phyloP scores from a whole-genome alignment of 1,140 invertebrate species.

The Hycleus cichorii region DNA sequence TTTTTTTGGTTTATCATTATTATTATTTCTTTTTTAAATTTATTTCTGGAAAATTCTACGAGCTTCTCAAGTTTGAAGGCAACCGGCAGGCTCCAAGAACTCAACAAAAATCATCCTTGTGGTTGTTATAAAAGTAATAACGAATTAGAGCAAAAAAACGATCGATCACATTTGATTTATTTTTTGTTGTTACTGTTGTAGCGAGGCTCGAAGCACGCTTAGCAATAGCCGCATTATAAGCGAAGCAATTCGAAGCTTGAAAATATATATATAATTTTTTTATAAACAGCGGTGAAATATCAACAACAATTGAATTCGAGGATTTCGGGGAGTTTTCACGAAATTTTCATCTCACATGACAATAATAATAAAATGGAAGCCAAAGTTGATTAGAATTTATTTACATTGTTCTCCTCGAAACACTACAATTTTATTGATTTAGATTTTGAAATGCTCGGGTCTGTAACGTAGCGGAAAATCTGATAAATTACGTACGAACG shows the following conservation, averaged over 20 bases:
- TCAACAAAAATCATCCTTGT: not conserved
- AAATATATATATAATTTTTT: too few relatives aligned
- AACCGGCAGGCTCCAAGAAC: too few relatives aligned
- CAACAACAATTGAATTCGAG: constrained; percentile 29
- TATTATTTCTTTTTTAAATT: too few relatives aligned
- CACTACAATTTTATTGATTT: too few relatives aligned
- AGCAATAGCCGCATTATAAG: constrained; percentile 29
- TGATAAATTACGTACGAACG: too few relatives aligned
- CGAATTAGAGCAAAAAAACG: constrained; percentile 14
- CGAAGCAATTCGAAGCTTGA: constrained; percentile 14
- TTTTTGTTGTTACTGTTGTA: not conserved
- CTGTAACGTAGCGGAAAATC: not conserved
- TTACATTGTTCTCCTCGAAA: not conserved
- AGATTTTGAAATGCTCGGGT: not conserved
- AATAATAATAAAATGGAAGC: constrained; percentile 32
- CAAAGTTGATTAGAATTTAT: constrained; percentile 29
- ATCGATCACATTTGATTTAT: constrained; percentile 3
- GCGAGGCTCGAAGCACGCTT: constrained; percentile 14
- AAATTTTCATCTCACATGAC: not conserved
- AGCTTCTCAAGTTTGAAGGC: too few relatives aligned
- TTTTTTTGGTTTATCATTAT: too few relatives aligned
- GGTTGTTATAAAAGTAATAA: constrained; percentile 7
- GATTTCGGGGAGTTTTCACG: too few relatives aligned
- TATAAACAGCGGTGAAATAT: constrained; percentile 5
- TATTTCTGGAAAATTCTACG: too few relatives aligned